Percentiles rank a stretch among this genome's conserved stretches.
These are phyloP conservation scores for Halesus radiatus DNA, from an alignment of 1,140 invertebrate species.

Conservation along the genomic window DNA sequence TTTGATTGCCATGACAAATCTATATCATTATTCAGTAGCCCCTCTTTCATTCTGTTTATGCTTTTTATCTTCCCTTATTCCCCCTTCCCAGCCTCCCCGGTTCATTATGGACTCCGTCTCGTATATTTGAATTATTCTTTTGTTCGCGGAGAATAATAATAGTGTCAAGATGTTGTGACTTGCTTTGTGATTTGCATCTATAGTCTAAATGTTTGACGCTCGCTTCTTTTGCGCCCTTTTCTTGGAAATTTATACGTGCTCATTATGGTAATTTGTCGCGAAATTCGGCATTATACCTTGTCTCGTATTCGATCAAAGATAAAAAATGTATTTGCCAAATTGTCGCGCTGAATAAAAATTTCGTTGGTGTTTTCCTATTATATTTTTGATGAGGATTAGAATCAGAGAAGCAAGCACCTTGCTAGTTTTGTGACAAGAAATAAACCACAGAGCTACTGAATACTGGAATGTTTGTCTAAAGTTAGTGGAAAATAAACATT, in stretches of 20 bases:
- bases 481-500: too few species aligned
- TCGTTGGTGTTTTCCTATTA: too few species aligned
- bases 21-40: constrained; percentile 39
- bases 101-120: constrained; percentile 41
- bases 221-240: not conserved
- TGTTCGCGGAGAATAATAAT: constrained; percentile 37
- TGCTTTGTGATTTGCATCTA: constrained; percentile 23
- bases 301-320: not conserved
- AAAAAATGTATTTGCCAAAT: too few species aligned
- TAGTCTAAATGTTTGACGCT: not conserved
- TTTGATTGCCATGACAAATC: constrained; percentile 48
- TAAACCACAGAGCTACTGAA: too few species aligned
- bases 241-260: constrained; percentile 1
- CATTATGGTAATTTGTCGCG: constrained; percentile 6
- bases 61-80: constrained; percentile 35
- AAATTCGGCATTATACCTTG: not conserved
- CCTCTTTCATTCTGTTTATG: constrained; percentile 22
- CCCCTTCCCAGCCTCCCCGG: constrained; percentile 14
- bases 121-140: constrained; percentile 45
- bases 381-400: too few species aligned
- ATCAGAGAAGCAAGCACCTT: too few species aligned
- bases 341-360: too few species aligned
- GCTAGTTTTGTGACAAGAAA: too few species aligned
- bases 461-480: too few species aligned
- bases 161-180: constrained; percentile 26